Evolutionary conservation across 2,113 vertebrate species (phyloP).

Genomic region (Oxyruncus cristatus): DNA sequence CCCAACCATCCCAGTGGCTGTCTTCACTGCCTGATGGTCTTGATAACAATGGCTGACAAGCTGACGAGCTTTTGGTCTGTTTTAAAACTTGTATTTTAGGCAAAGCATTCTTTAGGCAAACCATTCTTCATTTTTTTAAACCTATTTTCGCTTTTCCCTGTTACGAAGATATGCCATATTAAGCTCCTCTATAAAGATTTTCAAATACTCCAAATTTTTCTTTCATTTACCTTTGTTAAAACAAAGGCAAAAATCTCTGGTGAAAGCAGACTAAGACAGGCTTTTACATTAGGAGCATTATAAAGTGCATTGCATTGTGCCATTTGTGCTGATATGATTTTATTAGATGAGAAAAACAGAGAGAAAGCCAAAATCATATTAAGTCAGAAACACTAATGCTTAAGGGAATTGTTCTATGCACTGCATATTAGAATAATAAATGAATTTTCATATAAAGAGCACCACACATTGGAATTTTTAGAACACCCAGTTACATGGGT

Average conservation of each 20-base stretch:
- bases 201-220: not conserved
- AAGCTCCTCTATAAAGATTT: not conserved
- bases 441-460: not conserved
- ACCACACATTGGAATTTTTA: not conserved
- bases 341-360: not conserved
- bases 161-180: not conserved
- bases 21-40: not conserved
- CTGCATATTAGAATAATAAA: not conserved
- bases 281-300: conserved; percentile 2
- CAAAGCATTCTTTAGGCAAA: not conserved
- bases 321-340: conserved; percentile 3
- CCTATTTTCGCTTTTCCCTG: not conserved
- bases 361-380: not conserved
- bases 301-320: not conserved
- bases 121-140: not conserved
- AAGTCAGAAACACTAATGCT: not conserved
- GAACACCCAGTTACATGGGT: not conserved
- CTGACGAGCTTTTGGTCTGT: not conserved
- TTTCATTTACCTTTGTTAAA: not conserved
- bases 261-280: not conserved
- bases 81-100: not conserved
- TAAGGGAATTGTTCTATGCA: not conserved
- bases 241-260: not conserved
- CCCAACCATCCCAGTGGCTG: not conserved
- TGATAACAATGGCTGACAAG: not conserved